A percentile compares a stretch with the other conserved stretches of the same genome.
Conservation (phyloP, 2,888 invertebrate species). For the Machimus rusticus region DNA sequence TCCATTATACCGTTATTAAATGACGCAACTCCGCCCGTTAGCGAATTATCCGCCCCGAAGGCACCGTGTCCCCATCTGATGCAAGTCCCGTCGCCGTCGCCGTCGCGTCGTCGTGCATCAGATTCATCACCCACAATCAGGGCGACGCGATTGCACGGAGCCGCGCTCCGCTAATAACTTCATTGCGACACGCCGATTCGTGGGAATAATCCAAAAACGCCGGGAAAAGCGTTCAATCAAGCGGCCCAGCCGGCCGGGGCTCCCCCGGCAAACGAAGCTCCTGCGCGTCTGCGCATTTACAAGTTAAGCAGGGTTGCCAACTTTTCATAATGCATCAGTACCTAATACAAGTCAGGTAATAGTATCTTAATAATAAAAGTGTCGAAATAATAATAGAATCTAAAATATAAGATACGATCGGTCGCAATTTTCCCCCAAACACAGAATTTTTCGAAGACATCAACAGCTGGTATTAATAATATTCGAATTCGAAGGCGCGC, state of each 20-base stretch:
- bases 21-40: neutral
- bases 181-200: slow-evolving; percentile 41
- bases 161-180: slow-evolving; percentile 31
- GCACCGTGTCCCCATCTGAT: slow-evolving; percentile 18
- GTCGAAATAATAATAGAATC: no score
- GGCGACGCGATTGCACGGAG: slow-evolving; percentile 19
- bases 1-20: neutral
- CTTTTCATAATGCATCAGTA: neutral
- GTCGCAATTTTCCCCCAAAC: no score
- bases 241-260: neutral
- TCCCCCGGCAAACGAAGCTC: neutral
- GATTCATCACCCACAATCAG: slow-evolving; percentile 47
- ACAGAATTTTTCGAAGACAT: no score
- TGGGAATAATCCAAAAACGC: slow-evolving; percentile 45
- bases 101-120: slow-evolving; percentile 46
- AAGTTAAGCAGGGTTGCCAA: neutral
- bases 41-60: slow-evolving; percentile 8
- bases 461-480: no score
- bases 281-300: neutral
- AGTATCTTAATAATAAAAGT: no score
- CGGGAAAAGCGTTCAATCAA: slow-evolving; percentile 5
- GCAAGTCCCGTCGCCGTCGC: slow-evolving; percentile 23
- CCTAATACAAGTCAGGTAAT: no score
- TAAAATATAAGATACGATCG: no score
- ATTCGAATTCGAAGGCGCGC: no score